Percentiles rank a stretch among this genome's conserved stretches.
Conservation (phyloP, 2,113 vertebrate genomes). For the Cebus imitator region DNA sequence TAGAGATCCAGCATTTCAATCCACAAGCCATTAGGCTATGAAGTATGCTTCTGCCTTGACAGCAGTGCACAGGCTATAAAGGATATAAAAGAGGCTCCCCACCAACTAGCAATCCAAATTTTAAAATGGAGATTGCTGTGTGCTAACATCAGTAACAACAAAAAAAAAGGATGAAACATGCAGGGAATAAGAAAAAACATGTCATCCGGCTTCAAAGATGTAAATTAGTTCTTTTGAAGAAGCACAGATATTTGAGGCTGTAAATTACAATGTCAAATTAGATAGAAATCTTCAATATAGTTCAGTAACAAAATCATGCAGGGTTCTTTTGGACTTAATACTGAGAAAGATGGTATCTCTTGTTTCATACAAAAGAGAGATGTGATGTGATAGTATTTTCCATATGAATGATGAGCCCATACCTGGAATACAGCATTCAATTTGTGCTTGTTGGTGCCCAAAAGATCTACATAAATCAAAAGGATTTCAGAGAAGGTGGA, state of each 20-base stretch:
- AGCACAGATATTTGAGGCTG: slow-evolving; percentile 50
- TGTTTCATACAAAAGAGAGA: slow-evolving; percentile 35
- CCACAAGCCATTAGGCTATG: not conserved
- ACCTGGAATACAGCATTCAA: slow-evolving; percentile 57
- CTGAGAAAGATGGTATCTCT: slow-evolving; percentile 67
- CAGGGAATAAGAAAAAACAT: slow-evolving; percentile 48
- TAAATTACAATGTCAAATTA: slow-evolving; percentile 74
- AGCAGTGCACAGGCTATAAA: not conserved
- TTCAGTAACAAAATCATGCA: slow-evolving; percentile 33
- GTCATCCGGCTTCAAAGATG: slow-evolving; percentile 55
- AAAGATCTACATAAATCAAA: slow-evolving; percentile 58
- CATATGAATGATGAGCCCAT: slow-evolving; percentile 48
- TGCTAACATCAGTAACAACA: not conserved
- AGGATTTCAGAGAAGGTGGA: slow-evolving; percentile 26
- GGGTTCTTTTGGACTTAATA: slow-evolving; percentile 47
- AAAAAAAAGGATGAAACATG: not conserved
- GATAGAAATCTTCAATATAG: slow-evolving; percentile 65
- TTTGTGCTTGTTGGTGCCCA: slow-evolving; percentile 28
- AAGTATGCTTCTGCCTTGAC: not conserved
- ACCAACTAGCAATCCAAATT: not conserved
- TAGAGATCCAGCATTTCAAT: not conserved
- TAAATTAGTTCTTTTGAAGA: slow-evolving; percentile 72
- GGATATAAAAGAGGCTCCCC: not conserved
- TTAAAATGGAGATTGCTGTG: not conserved
- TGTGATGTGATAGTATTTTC: slow-evolving; percentile 37